phyloP scores from a whole-genome alignment of 1,140 invertebrate species.

The Drosophila erecta region DNA sequence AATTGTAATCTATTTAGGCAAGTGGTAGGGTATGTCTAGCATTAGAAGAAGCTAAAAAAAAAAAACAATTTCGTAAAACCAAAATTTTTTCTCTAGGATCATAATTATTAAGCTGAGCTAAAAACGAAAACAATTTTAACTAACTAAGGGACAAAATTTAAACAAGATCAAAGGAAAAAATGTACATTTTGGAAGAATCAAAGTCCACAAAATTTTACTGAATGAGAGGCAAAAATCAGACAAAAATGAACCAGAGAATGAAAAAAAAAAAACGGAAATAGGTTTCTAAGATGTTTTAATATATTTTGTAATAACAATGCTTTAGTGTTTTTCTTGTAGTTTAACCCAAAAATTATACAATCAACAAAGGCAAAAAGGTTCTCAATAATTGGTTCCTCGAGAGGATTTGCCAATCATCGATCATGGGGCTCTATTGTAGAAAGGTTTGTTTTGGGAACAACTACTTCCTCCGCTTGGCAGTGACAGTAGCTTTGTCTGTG shows the following conservation, averaged over 20 bases:
- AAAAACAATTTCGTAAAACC: constrained; percentile 52
- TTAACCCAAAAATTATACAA: background rate
- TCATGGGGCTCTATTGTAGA: constrained; percentile 40
- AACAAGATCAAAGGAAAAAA: constrained; percentile 25
- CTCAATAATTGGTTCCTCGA: constrained; percentile 23
- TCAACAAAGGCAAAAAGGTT: constrained; percentile 19
- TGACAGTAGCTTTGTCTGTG: background rate
- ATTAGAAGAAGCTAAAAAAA: constrained; percentile 38
- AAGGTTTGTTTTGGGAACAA: background rate
- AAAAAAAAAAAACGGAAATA: constrained; percentile 36
- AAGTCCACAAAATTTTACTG: constrained; percentile 37
- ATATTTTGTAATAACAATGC: constrained; percentile 42
- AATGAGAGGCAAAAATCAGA: constrained; percentile 16
- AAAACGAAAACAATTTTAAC: constrained; percentile 38
- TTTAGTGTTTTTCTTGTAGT: constrained; percentile 6
- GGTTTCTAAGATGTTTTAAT: constrained; percentile 54
- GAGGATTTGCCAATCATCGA: constrained; percentile 30
- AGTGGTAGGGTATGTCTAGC: constrained; percentile 56
- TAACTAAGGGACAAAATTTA: constrained; percentile 17
- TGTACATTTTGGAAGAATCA: constrained; percentile 44
- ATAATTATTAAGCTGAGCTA: constrained; percentile 49
- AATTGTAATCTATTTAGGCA: constrained; percentile 55
- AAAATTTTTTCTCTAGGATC: constrained; percentile 60
- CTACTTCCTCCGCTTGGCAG: constrained; percentile 19
- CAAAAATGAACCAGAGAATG: constrained; percentile 10